phyloP scores from a whole-genome alignment of 2,113 vertebrate species.

The Nannospalax galili region DNA sequence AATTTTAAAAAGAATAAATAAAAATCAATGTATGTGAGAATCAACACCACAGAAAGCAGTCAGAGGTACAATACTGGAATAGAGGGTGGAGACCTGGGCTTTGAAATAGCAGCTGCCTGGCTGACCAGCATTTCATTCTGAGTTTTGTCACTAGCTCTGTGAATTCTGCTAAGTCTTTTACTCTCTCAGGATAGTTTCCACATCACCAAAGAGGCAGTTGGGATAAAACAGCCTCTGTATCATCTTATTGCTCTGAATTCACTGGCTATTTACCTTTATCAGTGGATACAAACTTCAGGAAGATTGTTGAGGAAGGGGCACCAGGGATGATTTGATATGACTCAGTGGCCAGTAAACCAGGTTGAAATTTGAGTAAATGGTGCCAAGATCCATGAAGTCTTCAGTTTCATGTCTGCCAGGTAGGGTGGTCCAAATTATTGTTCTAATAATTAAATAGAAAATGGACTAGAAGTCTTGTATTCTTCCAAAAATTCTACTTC shows the following conservation, averaged over 20 bases:
- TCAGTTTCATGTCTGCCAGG: not conserved
- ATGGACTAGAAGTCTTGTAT: not conserved
- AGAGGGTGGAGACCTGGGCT: not conserved
- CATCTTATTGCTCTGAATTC: not conserved
- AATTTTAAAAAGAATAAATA: not conserved
- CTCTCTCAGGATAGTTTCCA: not conserved
- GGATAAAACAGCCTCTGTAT: not conserved
- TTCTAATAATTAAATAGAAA: not conserved
- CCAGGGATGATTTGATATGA: not conserved
- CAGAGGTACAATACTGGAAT: no score
- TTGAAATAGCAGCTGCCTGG: not conserved
- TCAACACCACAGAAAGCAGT: not conserved
- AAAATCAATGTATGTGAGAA: not conserved
- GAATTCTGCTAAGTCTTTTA: not conserved
- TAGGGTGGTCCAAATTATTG: not conserved
- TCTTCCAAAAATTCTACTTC: slow-evolving; percentile 49
- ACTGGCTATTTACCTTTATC: not conserved
- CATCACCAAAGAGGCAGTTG: not conserved
- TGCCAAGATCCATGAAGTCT: not conserved
- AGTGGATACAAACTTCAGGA: not conserved
- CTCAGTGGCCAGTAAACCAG: not conserved
- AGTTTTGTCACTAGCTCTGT: not conserved
- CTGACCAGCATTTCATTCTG: not conserved
- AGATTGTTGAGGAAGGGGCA: not conserved
- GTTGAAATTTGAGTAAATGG: not conserved